Conservation (phyloP, 2,797 vertebrate genomes). For the Adelosebastes latens region DNA sequence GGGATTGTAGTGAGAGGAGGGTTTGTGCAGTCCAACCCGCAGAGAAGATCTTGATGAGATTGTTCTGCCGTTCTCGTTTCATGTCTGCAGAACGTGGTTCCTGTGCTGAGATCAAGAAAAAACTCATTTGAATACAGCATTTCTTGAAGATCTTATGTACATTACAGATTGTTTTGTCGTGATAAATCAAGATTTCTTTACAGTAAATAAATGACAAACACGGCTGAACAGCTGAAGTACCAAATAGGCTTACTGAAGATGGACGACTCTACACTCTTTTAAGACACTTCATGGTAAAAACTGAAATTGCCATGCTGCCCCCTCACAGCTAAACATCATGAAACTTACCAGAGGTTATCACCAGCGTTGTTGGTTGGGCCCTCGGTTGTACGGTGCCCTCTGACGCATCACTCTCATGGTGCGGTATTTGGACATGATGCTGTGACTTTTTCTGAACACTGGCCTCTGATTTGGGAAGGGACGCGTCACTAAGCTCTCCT, state of each 20-base stretch:
- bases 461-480: conserved; percentile 80
- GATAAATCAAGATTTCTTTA: neutral
- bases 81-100: neutral
- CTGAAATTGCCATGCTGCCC: neutral
- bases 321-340: neutral
- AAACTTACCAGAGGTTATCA: conserved; percentile 45
- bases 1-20: neutral
- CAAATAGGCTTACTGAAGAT: neutral
- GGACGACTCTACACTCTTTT: neutral
- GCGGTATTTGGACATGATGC: conserved; percentile 85
- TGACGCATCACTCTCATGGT: conserved; percentile 83
- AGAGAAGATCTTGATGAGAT: neutral
- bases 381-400: conserved; percentile 64
- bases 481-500: conserved; percentile 80
- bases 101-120: neutral
- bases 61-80: neutral
- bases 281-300: neutral
- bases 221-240: neutral
- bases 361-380: conserved; percentile 73
- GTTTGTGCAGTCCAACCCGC: conserved; percentile 26
- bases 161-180: neutral
- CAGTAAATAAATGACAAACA: neutral
- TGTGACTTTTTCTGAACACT: conserved; percentile 81
- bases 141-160: neutral
- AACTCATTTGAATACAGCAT: neutral